Evolutionary conservation across 2,888 invertebrate species (phyloP), one percentile per base, ranked within the genome.

Genomic region (Prosopocoilus inquinatus): DNA sequence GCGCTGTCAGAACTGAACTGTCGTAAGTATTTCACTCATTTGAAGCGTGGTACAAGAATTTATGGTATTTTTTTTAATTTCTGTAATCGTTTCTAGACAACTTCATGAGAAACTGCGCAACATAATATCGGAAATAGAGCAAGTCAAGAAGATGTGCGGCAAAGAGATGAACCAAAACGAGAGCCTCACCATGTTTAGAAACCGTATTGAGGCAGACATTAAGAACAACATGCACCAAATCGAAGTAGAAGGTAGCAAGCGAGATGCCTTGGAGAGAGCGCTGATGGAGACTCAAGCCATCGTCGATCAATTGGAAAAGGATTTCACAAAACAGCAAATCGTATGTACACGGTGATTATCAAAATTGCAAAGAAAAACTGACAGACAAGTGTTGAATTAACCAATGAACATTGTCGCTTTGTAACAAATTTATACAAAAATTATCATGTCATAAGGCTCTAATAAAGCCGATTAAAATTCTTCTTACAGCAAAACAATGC

Each of bases 91-190:
- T 20, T 20, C 20, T n/a, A 89, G 89, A 52, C 76, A 78, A 47
- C 75, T 85, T 55, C 81, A 82, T 9, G 73, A 74, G 55, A 68
- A 69, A 50, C 56, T 70, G 11, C 70, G 70, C 47, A 65, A 55
- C 9, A 62, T 67, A 2, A 32, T 66, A 3, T 75, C 79, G 48
- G 86, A 86, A 68, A 80, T 87, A 47, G 86, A 87, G 45, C 83
- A 86, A 53, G 79, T 87, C 0, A 88, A 86, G 70, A 89, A 88
- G 64, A 80, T 84, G 39, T 79, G 81, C 2, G 74, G 76, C 51
- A 84, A 85, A 57, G 89, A 89, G 74, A 84, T 88, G 81, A 80
- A 83, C 52, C 80, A 79, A 9, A 86, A 89, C 66, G 87, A 86
- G 65, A 81, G 83, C 61, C 69, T 89, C 2, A 82, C 83, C 0